Percentiles rank a stretch among this genome's conserved stretches.
Conservation (phyloP, 2,888 invertebrate species). For the Doris montereyensis region DNA sequence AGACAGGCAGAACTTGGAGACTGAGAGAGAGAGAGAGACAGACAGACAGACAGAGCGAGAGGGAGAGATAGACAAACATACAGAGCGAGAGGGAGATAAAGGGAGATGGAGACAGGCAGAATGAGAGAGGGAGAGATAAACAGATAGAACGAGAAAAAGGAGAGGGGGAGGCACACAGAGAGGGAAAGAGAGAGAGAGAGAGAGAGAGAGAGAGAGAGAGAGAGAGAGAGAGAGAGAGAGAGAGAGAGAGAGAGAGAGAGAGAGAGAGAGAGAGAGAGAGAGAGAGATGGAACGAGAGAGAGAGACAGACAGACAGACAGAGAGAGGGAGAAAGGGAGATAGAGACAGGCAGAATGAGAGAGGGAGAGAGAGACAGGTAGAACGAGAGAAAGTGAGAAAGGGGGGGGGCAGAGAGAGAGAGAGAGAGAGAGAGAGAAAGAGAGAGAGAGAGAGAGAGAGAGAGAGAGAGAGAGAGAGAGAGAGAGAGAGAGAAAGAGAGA, state of each 20-base stretch:
- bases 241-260: constrained; percentile 10
- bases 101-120: no score
- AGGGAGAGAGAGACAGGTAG: background rate
- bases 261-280: constrained; percentile 17
- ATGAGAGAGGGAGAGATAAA: background rate
- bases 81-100: background rate
- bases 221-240: constrained; percentile 17
- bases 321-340: background rate
- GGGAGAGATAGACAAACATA: constrained; percentile 13
- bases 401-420: constrained; percentile 28
- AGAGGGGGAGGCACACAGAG: background rate
- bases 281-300: constrained; percentile 6
- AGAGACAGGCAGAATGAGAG: background rate
- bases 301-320: background rate
- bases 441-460: no score
- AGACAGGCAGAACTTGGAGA: no score
- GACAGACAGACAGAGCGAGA: background rate
- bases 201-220: background rate
- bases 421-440: no score
- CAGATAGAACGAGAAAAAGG: constrained; percentile 8
- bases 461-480: no score
- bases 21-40: no score
- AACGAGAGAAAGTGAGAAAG: background rate
- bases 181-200: background rate
- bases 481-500: no score